Evolutionary conservation across 2,113 vertebrate species (phyloP).

Genomic region (Forbesichthys papilliferus): DNA sequence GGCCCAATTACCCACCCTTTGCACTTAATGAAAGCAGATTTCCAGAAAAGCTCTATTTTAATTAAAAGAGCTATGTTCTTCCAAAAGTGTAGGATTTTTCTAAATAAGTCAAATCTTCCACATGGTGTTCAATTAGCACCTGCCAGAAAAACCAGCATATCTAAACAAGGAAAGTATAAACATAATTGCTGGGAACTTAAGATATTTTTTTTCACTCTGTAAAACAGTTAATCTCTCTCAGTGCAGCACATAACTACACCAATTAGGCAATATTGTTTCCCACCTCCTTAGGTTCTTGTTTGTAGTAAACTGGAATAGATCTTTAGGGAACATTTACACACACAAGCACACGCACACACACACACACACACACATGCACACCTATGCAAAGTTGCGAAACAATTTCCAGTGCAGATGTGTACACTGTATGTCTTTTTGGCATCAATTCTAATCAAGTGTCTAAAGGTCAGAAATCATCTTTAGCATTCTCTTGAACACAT

Average conservation of each 20-base stretch:
- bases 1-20: constrained; percentile 46
- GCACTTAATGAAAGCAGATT: constrained; percentile 52
- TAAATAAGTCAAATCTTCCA: constrained; percentile 50
- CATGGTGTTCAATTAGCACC: constrained; percentile 64
- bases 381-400: constrained; percentile 29
- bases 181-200: constrained; percentile 28
- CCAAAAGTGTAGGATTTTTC: constrained; percentile 35
- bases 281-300: constrained; percentile 32
- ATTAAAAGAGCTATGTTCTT: constrained; percentile 60
- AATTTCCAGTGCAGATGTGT: constrained; percentile 54
- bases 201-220: constrained; percentile 15
- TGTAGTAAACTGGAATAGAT: constrained; percentile 41
- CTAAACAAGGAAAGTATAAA: constrained; percentile 40
- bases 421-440: constrained; percentile 40
- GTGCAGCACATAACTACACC: constrained; percentile 35
- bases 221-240: constrained; percentile 21
- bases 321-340: constrained; percentile 51
- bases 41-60: constrained; percentile 56
- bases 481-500: constrained; percentile 16
- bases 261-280: constrained; percentile 38
- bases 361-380: constrained; percentile 12
- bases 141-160: constrained; percentile 42
- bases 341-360: constrained; percentile 5
- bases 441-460: constrained; percentile 63
- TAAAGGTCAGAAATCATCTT: constrained; percentile 45